A percentile compares a stretch with the other conserved stretches of the same genome.
Evolutionary conservation across 37 sponge, comb jelly and placozoan species (phyloP).

Genomic region (Ephydatia muelleri): DNA sequence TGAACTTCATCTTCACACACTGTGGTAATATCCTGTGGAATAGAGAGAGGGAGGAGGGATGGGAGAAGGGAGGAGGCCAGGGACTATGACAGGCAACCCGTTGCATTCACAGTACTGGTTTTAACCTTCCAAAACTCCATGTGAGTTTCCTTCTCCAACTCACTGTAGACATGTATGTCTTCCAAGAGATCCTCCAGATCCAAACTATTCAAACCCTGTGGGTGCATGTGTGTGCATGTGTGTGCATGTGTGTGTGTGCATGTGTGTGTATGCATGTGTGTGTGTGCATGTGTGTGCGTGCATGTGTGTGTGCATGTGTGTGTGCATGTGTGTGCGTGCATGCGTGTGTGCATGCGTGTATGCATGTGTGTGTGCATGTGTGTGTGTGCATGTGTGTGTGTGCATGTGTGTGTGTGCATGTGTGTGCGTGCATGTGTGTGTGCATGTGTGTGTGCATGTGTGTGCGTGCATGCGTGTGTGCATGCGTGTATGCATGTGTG

Average conservation of each 20-base stretch:
- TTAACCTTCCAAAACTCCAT: slow-evolving; percentile 86
- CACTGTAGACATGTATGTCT: slow-evolving; percentile 93
- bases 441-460: background rate
- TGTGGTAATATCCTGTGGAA: slow-evolving; percentile 63
- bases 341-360: background rate
- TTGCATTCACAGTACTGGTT: background rate
- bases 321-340: background rate
- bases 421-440: background rate
- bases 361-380: background rate
- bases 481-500: too few species aligned
- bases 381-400: background rate
- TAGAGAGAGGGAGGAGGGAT: background rate
- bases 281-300: background rate
- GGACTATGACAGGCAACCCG: background rate
- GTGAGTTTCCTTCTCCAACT: slow-evolving; percentile 78
- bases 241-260: background rate
- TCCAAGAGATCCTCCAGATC: slow-evolving; percentile 97
- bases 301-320: background rate
- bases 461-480: background rate
- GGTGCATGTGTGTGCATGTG: background rate
- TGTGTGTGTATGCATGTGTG: background rate
- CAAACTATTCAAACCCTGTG: slow-evolving; percentile 69
- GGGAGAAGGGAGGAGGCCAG: background rate
- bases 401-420: background rate
- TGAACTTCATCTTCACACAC: slow-evolving; percentile 84